These are phyloP conservation scores for Fabriciana adippe DNA, from an alignment of 2,888 invertebrate genomes.

Conservation along the genomic window DNA sequence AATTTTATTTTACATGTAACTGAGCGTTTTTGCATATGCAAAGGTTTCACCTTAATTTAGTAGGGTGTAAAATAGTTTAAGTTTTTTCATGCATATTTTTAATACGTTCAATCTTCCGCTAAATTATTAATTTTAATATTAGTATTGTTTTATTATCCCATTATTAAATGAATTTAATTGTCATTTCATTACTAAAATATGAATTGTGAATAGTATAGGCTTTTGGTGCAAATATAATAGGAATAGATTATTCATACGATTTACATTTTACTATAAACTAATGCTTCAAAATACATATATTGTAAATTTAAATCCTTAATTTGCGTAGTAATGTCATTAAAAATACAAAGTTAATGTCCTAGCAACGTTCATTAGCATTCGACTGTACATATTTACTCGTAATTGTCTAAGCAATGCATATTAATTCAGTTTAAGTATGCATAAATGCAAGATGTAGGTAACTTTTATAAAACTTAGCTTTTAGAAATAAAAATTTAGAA, in stretches of 20 bases:
- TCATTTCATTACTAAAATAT: too few species aligned
- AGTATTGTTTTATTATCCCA: too few species aligned
- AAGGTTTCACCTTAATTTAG: neutral
- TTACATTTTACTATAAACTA: too few species aligned
- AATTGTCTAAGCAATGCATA: conserved; percentile 15
- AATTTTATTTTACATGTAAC: conserved; percentile 29
- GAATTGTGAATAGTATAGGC: too few species aligned
- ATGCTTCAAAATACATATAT: neutral
- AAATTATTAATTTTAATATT: too few species aligned
- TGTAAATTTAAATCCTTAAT: neutral
- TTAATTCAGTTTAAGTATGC: neutral
- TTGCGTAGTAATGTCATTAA: neutral
- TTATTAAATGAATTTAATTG: too few species aligned
- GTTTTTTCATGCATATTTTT: too few species aligned
- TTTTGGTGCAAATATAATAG: too few species aligned
- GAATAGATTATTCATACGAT: too few species aligned
- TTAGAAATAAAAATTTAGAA: neutral
- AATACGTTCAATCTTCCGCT: too few species aligned
- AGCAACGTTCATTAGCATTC: conserved; percentile 1
- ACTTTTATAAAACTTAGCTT: neutral
- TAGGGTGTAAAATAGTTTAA: neutral
- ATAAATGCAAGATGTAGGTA: neutral
- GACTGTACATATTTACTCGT: neutral
- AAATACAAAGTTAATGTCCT: conserved; percentile 5
- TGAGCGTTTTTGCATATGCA: conserved; percentile 16